Base-by-base conservation (phyloP, 2,888 invertebrate genomes). In the Eristalinus aeneus region DNA sequence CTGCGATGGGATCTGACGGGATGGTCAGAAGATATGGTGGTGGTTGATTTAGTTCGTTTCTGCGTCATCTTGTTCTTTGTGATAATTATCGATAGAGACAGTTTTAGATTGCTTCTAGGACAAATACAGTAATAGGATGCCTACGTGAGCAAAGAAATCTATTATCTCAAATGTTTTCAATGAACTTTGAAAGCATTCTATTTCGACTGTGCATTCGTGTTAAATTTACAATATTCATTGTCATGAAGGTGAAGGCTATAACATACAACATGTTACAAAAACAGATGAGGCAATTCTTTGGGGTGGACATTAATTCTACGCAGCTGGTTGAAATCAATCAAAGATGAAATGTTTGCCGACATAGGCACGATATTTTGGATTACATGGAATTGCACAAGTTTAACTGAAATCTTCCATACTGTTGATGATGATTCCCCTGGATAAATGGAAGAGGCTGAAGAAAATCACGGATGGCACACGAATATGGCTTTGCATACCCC, bases 11-110 rank as follows among this genome's bases (percentile, higher is more conserved):
- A 46, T 46, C 46, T 46, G 46, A 72, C 64, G 22, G 54, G 60
- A 10, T 54, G 39, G 23, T 60, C 10, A 46, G 10, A 32, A 46
- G 16, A 65, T 61, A 20, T 61, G 61, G 61, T 73, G 67, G 67
- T 73, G 67, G 79, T 73, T 31, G 79, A 53, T 53, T 58, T 71
- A 31, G 16, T 60, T 16, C 10, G 3, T 1, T 27, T 56, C 56
- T 56, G 56, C 56, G 56, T 56, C 56, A 56, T 56, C 23, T 56
- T 27, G 23, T 56, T 56, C 56, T 56, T 56, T 23, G 23, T 56
- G 56, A 56, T 56, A 23, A 56, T 56, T 56, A 56, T 27, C 23
- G 16, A 22, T 56, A 56, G 56, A 27, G 56, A 56, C 56, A 12
- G 10, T 56, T 27, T 56, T 23, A 56, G 56, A 56, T 23, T 56